A percentile compares a stretch with the other conserved stretches of the same genome.
phyloP scores from a whole-genome alignment of 2,113 vertebrate species.

The Chelonoidis abingdonii region DNA sequence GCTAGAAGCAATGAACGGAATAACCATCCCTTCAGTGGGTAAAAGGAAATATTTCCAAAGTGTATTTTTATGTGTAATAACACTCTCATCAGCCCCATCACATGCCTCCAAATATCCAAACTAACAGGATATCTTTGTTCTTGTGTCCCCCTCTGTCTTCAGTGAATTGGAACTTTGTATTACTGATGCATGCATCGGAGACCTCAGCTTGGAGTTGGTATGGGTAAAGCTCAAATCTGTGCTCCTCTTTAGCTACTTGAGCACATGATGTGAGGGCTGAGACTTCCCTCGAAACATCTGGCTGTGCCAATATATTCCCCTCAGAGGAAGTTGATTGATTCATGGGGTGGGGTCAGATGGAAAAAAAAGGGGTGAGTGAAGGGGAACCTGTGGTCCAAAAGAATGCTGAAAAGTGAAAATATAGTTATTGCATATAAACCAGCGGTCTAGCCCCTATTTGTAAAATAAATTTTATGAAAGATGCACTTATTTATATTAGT shows the following conservation, averaged over 20 bases:
- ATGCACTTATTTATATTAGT: slow-evolving; percentile 60
- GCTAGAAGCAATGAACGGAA: background rate
- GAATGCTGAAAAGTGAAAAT: slow-evolving; percentile 46
- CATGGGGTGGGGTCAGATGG: slow-evolving; percentile 30
- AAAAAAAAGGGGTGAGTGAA: slow-evolving; percentile 28
- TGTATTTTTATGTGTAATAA: background rate
- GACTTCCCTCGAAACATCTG: slow-evolving; percentile 46
- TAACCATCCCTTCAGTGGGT: background rate
- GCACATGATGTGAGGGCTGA: background rate
- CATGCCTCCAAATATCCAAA: background rate
- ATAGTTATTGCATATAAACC: slow-evolving; percentile 35
- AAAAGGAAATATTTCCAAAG: background rate
- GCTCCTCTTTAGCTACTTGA: slow-evolving; percentile 14
- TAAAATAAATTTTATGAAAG: slow-evolving; percentile 64
- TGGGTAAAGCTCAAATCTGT: background rate
- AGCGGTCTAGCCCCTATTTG: slow-evolving; percentile 48
- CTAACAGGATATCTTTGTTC: background rate
- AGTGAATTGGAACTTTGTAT: background rate
- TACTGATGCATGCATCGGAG: background rate
- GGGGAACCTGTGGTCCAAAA: slow-evolving; percentile 10
- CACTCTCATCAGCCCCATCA: background rate
- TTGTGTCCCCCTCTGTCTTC: background rate
- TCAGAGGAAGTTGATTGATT: slow-evolving; percentile 25
- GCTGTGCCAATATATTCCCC: background rate
- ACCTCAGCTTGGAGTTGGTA: background rate